phyloP scores from a whole-genome alignment of 2,888 invertebrate genomes.

The Tethea ocularis region DNA sequence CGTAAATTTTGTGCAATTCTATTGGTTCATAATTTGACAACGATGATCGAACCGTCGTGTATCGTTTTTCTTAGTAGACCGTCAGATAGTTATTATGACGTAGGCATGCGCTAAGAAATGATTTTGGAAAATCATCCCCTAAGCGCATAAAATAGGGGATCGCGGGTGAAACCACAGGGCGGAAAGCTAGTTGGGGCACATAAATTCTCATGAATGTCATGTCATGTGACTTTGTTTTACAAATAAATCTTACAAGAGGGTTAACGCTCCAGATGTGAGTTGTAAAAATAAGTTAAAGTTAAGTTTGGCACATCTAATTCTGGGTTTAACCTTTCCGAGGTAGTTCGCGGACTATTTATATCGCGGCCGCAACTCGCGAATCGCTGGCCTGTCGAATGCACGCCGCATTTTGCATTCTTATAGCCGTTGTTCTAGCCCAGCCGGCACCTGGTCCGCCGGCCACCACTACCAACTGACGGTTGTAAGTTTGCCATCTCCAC shows the following conservation, averaged over 20 bases:
- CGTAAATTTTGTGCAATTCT: too few species aligned
- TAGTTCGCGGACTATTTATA: conserved; percentile 66
- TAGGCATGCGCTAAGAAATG: too few species aligned
- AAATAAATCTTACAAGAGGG: conserved; percentile 18
- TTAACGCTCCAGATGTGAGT: conserved; percentile 41
- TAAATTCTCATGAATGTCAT: too few species aligned
- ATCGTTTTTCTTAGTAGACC: too few species aligned
- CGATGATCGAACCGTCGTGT: too few species aligned
- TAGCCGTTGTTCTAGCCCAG: conserved; percentile 17
- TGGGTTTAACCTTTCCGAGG: conserved; percentile 74
- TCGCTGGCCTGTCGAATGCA: conserved; percentile 56
- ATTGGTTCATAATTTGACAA: too few species aligned
- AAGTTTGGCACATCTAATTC: conserved; percentile 77
- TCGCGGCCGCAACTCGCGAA: conserved; percentile 30
- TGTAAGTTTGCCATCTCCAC: conserved; percentile 33
- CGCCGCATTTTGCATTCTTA: conserved; percentile 30
- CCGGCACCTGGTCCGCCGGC: conserved; percentile 31
- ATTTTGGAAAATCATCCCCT: too few species aligned
- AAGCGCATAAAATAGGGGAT: too few species aligned
- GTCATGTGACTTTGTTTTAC: too few species aligned
- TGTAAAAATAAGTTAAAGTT: conserved; percentile 74
- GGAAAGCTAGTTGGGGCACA: too few species aligned
- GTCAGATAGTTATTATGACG: too few species aligned
- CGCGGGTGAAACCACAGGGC: too few species aligned
- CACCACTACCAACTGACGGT: conserved; percentile 23